These are phyloP conservation scores for Tupaia chinensis DNA, from an alignment of 2,113 vertebrate species.

Conservation along the genomic window DNA sequence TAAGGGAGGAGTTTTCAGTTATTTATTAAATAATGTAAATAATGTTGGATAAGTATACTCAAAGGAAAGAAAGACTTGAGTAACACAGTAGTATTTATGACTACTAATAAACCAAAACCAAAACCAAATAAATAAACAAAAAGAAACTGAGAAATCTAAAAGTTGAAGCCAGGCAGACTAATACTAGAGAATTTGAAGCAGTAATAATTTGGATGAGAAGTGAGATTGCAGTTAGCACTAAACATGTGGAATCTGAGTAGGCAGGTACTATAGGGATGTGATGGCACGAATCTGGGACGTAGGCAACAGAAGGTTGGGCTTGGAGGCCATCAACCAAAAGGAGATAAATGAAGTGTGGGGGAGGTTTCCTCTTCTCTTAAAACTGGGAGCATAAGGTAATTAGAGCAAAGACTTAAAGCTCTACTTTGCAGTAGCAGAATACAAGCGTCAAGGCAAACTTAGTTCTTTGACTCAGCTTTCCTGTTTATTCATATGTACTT, in stretches of 20 bases:
- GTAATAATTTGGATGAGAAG: neutral
- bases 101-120: neutral
- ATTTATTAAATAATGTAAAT: neutral
- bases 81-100: neutral
- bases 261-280: neutral
- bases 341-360: neutral
- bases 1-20: neutral
- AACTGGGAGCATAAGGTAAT: constrained; percentile 26
- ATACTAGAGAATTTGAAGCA: neutral
- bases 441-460: constrained; percentile 48
- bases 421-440: neutral
- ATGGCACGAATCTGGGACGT: neutral
- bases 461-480: constrained; percentile 65
- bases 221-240: neutral
- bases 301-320: neutral
- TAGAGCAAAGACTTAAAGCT: neutral
- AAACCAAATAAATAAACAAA: neutral
- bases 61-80: neutral
- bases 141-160: neutral
- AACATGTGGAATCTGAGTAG: neutral
- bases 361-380: constrained; percentile 2
- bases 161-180: neutral
- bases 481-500: constrained; percentile 55
- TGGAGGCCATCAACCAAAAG: neutral
- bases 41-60: neutral